These are phyloP conservation scores for Orientallactaga sibirica DNA, from an alignment of 2,797 vertebrate species.

Conservation along the genomic window DNA sequence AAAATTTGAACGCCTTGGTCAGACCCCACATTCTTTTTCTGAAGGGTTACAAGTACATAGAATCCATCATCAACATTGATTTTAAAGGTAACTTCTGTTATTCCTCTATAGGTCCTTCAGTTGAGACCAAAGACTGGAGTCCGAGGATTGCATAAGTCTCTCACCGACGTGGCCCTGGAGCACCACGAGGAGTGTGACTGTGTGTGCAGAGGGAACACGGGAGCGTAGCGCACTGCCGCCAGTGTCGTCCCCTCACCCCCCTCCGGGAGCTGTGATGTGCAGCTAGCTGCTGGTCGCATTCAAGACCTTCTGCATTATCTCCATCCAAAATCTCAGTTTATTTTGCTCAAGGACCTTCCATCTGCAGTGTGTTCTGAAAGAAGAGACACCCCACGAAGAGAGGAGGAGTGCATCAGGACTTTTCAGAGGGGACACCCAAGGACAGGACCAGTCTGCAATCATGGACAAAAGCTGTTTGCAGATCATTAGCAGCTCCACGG, in stretches of 20 bases:
- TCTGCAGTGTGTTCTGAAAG: slow-evolving; percentile 84
- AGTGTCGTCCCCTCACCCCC: neutral
- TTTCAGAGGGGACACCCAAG: slow-evolving; percentile 83
- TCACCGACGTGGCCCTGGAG: slow-evolving; percentile 96
- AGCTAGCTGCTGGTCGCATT: slow-evolving; percentile 82
- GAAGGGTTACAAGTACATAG: neutral
- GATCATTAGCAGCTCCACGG: slow-evolving; percentile 53
- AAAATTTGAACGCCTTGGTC: rapidly evolving
- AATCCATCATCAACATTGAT: neutral
- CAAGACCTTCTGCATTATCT: slow-evolving; percentile 86
- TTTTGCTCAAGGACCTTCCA: slow-evolving; percentile 87
- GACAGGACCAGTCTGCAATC: slow-evolving; percentile 82
- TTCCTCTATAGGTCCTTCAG: slow-evolving; percentile 93
- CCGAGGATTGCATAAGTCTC: slow-evolving; percentile 94
- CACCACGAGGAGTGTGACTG: slow-evolving; percentile 98
- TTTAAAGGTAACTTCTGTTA: slow-evolving; percentile 61
- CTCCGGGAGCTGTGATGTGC: slow-evolving; percentile 81
- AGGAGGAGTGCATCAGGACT: slow-evolving; percentile 82
- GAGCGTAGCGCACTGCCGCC: slow-evolving; percentile 86
- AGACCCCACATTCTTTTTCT: neutral
- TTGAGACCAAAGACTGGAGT: slow-evolving; percentile 94
- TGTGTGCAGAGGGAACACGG: slow-evolving; percentile 93
- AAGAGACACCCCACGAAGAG: slow-evolving; percentile 83
- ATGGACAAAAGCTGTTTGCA: slow-evolving; percentile 71
- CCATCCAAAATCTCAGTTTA: slow-evolving; percentile 87